Percentiles rank a stretch among this genome's conserved stretches.
Conservation (phyloP, 2,113 vertebrate species). For the Oryzias celebensis region DNA sequence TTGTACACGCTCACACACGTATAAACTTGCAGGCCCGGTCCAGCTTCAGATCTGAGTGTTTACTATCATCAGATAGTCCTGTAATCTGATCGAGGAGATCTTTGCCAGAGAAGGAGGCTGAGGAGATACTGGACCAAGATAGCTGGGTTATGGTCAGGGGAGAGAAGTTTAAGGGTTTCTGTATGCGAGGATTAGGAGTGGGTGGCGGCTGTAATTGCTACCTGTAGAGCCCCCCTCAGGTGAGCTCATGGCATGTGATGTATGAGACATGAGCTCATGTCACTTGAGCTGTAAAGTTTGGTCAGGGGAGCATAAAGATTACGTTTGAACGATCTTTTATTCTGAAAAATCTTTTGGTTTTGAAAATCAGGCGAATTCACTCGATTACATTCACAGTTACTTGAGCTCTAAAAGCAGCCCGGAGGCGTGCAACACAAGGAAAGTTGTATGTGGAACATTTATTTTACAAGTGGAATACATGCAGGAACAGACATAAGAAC, state of each 20-base stretch:
- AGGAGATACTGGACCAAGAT: conserved; percentile 25
- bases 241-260: conserved; percentile 19
- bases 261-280: not conserved
- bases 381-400: too few relatives aligned
- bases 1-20: conserved; percentile 4
- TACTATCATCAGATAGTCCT: conserved; percentile 55
- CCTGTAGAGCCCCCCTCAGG: conserved; percentile 36
- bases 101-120: conserved; percentile 13
- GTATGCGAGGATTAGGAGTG: conserved; percentile 17
- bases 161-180: conserved; percentile 3
- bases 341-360: too few relatives aligned
- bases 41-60: conserved; percentile 43
- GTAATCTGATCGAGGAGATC: conserved; percentile 57
- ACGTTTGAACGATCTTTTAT: too few relatives aligned
- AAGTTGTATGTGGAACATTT: too few relatives aligned
- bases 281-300: too few relatives aligned
- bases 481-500: too few relatives aligned
- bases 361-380: too few relatives aligned
- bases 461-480: too few relatives aligned
- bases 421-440: too few relatives aligned
- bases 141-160: conserved; percentile 31
- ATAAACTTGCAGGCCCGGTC: conserved; percentile 8
- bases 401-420: too few relatives aligned
- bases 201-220: conserved; percentile 53
- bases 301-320: too few relatives aligned